A percentile compares a stretch with the other conserved stretches of the same genome.
phyloP scores from a whole-genome alignment of 1,140 invertebrate genomes.

The Mamestra configurata region DNA sequence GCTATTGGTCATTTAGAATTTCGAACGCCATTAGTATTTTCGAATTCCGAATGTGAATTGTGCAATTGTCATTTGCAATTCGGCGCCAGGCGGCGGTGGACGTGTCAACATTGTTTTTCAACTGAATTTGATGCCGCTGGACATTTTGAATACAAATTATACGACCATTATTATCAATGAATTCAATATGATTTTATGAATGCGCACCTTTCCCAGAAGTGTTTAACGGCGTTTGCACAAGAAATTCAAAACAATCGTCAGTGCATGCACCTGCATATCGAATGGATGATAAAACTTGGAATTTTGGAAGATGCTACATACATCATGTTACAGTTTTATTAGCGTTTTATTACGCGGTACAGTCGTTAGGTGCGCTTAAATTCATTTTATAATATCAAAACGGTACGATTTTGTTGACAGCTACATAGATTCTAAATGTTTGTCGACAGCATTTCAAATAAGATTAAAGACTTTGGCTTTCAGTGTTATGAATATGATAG shows the following conservation, averaged over 20 bases:
- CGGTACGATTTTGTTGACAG: constrained; percentile 46
- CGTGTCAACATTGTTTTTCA: constrained; percentile 77
- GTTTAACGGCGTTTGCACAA: constrained; percentile 79
- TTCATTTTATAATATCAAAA: constrained; percentile 42
- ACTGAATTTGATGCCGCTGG: constrained; percentile 61
- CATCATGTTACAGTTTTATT: constrained; percentile 58
- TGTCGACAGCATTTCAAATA: constrained; percentile 30
- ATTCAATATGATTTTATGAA: constrained; percentile 73
- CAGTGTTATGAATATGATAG: constrained; percentile 49
- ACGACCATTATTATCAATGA: constrained; percentile 59
- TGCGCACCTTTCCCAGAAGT: constrained; percentile 71
- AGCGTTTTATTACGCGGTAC: constrained; percentile 51
- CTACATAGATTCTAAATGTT: constrained; percentile 28
- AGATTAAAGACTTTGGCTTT: constrained; percentile 48
- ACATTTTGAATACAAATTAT: constrained; percentile 82
- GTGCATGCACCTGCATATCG: constrained; percentile 77
- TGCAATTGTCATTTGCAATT: constrained; percentile 81
- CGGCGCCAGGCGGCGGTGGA: constrained; percentile 78
- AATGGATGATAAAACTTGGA: constrained; percentile 56
- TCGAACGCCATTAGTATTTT: constrained; percentile 79
- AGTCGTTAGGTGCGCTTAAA: constrained; percentile 52
- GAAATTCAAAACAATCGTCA: constrained; percentile 77
- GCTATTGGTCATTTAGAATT: constrained; percentile 74
- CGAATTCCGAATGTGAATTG: constrained; percentile 76
- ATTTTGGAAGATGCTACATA: constrained; percentile 56